These are phyloP conservation scores for Archips crataeganus DNA, from an alignment of 2,888 invertebrate species.

Conservation along the genomic window DNA sequence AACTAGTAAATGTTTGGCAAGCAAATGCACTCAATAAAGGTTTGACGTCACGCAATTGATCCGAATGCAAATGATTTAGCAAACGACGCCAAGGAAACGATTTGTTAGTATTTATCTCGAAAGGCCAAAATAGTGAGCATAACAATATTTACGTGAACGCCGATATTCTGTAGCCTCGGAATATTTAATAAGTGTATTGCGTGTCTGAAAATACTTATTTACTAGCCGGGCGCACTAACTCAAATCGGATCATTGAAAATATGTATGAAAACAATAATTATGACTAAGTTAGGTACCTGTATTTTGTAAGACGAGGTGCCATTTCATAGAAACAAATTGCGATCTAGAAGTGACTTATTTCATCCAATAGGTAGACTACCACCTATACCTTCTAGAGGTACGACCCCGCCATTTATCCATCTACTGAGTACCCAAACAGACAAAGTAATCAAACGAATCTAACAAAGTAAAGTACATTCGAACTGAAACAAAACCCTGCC, in stretches of 20 bases:
- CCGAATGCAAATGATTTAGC: slow-evolving; percentile 23
- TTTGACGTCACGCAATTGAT: slow-evolving; percentile 47
- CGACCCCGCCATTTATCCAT: too few relatives aligned
- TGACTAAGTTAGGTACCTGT: neutral
- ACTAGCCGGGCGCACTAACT: too few relatives aligned
- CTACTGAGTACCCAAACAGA: too few relatives aligned
- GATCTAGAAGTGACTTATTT: neutral
- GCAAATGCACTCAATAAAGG: slow-evolving; percentile 46
- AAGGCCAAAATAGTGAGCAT: neutral
- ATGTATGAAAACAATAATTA: neutral
- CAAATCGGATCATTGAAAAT: too few relatives aligned
- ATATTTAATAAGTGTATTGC: too few relatives aligned
- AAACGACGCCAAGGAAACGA: slow-evolving; percentile 21
- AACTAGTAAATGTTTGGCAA: slow-evolving; percentile 47
- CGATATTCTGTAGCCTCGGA: too few relatives aligned
- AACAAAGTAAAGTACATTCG: too few relatives aligned
- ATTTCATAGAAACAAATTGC: neutral
- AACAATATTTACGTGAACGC: neutral
- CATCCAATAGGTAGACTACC: neutral
- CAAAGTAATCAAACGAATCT: too few relatives aligned
- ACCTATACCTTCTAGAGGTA: too few relatives aligned
- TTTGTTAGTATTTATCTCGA: neutral
- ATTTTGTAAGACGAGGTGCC: neutral
- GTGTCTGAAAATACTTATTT: too few relatives aligned
- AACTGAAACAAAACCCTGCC: too few relatives aligned